phyloP scores from a whole-genome alignment of 2,797 vertebrate species.

The Alcedo quadribrachys region DNA sequence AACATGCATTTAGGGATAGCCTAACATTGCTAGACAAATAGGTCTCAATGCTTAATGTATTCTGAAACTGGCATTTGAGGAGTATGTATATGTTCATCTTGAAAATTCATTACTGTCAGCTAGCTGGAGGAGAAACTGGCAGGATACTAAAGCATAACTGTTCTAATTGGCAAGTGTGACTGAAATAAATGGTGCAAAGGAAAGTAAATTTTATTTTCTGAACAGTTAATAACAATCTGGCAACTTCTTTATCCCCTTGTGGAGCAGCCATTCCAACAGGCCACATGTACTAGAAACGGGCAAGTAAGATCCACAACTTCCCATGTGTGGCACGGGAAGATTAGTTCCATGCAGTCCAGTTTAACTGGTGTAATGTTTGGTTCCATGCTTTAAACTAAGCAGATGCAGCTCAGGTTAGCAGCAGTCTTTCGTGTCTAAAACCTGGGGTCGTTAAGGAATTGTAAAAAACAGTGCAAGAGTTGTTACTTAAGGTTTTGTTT shows the following conservation, averaged over 20 bases:
- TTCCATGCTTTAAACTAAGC: not conserved
- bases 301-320: not conserved
- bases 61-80: not conserved
- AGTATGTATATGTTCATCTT: not conserved
- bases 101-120: not conserved
- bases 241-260: not conserved
- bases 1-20: not conserved
- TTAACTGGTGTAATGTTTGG: not conserved
- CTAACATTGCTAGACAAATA: not conserved
- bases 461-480: not conserved
- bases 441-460: accelerated
- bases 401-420: not conserved
- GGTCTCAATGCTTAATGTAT: not conserved
- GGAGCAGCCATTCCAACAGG: not conserved
- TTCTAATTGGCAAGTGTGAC: not conserved
- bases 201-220: conserved; percentile 7
- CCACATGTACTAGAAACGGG: not conserved
- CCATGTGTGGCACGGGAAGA: not conserved
- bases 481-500: not conserved
- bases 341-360: not conserved
- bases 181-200: not conserved
- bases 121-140: not conserved
- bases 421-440: not conserved
- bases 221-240: not conserved
- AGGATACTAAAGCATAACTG: not conserved